These are phyloP conservation scores for Tetranychus urticae DNA, from an alignment of 1,140 invertebrate species.

Conservation along the genomic window DNA sequence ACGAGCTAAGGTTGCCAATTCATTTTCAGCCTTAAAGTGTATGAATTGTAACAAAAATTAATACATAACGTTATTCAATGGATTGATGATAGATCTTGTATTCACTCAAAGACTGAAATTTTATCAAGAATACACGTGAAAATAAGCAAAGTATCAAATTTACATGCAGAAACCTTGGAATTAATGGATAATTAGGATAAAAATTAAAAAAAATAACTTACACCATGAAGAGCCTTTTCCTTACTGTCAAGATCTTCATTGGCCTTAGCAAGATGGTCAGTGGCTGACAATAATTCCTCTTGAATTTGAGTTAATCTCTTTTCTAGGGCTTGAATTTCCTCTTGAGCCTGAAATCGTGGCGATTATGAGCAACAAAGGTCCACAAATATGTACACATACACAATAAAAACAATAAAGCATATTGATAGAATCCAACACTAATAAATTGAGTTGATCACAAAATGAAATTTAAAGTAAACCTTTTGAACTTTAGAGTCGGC, in stretches of 20 bases:
- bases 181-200: neutral
- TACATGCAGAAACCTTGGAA: neutral
- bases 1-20: constrained; percentile 45
- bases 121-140: neutral
- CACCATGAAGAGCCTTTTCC: constrained; percentile 35
- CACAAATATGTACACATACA: no score
- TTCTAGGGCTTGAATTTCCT: constrained; percentile 83
- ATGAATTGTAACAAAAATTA: neutral
- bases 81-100: no score
- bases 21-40: constrained; percentile 22
- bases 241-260: constrained; percentile 90
- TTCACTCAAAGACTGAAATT: no score
- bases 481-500: constrained; percentile 76
- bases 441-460: no score
- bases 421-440: no score
- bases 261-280: constrained; percentile 78
- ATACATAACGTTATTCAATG: no score
- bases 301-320: constrained; percentile 99
- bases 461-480: constrained; percentile 23
- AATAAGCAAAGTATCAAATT: neutral
- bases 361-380: no score
- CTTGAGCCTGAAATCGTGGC: constrained; percentile 44
- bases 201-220: neutral
- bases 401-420: no score
- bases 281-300: constrained; percentile 90